Base-by-base conservation (phyloP, 2,113 vertebrate genomes). In the Psilopogon haemacephalus region DNA sequence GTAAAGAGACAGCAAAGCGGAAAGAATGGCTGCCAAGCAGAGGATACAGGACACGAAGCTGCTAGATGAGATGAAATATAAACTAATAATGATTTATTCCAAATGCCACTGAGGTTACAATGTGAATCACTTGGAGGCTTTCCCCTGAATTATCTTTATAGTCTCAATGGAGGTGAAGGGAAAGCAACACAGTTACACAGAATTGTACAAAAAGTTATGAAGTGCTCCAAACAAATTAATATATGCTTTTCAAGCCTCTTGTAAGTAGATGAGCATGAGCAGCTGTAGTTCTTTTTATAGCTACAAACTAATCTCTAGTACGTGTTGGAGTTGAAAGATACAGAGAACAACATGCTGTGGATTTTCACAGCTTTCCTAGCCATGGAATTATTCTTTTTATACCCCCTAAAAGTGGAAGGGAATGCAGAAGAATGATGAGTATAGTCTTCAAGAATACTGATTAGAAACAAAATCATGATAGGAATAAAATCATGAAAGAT, bases 201-300 rank as follows among this genome's bases (percentile, higher is more conserved):
- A 65, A 81, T 90, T 92, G 55, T 74, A 80, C 65, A 58, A 75
- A 58, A 62, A 55, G 37, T 89, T 93, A 83, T 90, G 62, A 96
- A 94, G 73, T 74, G 56, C 68, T 94, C 84, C 69, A 76, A 73
- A 90, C 52, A 93, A 91, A 83, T 95, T 94, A 94, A 94, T 93
- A 64, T 35, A 63, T 67, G 54, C 69, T 89, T 94, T 95, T 80
- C 84, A 91, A 96, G 58, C 68, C 56, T 76, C 88, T 89, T 89
- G n/a, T 86, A 94, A 95, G 87, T 80, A 89, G 96, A 96, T 15
- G 12, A 94, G 75, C 76, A 80, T 3, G 4, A 93, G 91, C 93
- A 96, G 95, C 95, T 96, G 96, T 91, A 89, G 79, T 84, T 96
- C 93, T 94, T 96, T 96, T 94, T 91, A 94, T 96, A 96, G 94